Percentiles rank a stretch among this genome's conserved stretches.
Evolutionary conservation across 1,140 invertebrate species (phyloP).

Genomic region (Bathynomus jamesi): DNA sequence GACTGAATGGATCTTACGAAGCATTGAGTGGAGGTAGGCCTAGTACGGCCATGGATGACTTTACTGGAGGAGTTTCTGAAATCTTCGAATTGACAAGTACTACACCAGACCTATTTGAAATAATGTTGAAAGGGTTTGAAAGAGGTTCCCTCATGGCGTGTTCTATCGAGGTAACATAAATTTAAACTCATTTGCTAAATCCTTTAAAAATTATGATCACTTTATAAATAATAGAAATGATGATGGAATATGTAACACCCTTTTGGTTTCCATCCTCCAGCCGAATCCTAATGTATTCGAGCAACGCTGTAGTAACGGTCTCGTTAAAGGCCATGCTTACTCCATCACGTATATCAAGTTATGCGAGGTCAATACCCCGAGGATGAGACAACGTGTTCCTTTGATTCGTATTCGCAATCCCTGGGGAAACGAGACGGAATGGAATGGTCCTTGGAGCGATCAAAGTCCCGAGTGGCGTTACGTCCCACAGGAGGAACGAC

Average conservation of each 20-base stretch:
- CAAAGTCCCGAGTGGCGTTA: conserved; percentile 73
- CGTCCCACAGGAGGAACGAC: conserved; percentile 78
- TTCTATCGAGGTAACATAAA: conserved; percentile 47
- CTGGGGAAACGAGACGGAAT: conserved; percentile 96
- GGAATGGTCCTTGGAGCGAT: conserved; percentile 96
- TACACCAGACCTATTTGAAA: conserved; percentile 44
- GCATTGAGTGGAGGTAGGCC: conserved; percentile 44
- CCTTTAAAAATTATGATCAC: too few relatives aligned
- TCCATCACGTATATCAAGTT: conserved; percentile 84
- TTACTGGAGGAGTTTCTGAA: conserved; percentile 52
- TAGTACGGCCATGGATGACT: conserved; percentile 51
- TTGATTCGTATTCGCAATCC: conserved; percentile 86
- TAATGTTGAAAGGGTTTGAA: conserved; percentile 47
- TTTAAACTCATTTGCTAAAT: not conserved
- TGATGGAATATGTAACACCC: too few relatives aligned
- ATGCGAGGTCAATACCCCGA: conserved; percentile 73
- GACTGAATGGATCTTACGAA: conserved; percentile 37
- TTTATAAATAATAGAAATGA: too few relatives aligned
- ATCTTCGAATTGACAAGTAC: conserved; percentile 28
- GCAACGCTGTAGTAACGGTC: conserved; percentile 74
- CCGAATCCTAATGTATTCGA: conserved; percentile 76
- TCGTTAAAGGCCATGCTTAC: conserved; percentile 88
- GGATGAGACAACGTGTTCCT: conserved; percentile 57
- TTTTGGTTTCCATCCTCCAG: too few relatives aligned
- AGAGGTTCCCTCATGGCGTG: conserved; percentile 51